A percentile compares a stretch with the other conserved stretches of the same genome.
These are phyloP conservation scores for Hexactinellida sp. DNA, from an alignment of 37 sponge, comb jelly and placozoan genomes.

Conservation along the genomic window DNA sequence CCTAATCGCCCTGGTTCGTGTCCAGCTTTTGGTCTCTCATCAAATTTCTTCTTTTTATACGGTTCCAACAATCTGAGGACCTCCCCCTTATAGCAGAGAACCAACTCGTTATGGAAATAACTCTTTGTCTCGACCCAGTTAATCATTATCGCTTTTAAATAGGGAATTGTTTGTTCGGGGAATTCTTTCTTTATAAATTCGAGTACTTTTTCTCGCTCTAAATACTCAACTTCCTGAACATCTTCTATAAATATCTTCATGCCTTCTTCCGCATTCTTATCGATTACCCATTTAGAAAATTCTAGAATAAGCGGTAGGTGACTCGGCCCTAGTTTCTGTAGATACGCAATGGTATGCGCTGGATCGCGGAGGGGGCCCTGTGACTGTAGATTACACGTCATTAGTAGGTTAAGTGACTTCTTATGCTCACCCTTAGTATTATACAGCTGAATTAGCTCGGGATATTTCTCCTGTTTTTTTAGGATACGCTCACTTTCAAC, in stretches of 20 bases:
- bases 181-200: not conserved
- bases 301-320: conserved; percentile 35
- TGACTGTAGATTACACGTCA: not conserved
- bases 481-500: conserved; percentile 56
- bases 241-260: conserved; percentile 72
- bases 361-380: conserved; percentile 37
- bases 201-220: conserved; percentile 48
- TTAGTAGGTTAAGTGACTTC: conserved; percentile 17
- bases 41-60: not conserved
- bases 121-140: conserved; percentile 38
- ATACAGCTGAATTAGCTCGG: conserved; percentile 70
- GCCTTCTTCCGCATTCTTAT: conserved; percentile 25
- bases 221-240: conserved; percentile 33
- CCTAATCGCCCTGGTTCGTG: conserved; percentile 57
- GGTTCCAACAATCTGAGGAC: not conserved
- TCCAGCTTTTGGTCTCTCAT: conserved; percentile 42
- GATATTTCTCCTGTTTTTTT: conserved; percentile 27
- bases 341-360: conserved; percentile 46
- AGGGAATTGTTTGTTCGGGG: conserved; percentile 28
- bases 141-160: conserved; percentile 61
- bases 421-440: conserved; percentile 41
- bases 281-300: conserved; percentile 58
- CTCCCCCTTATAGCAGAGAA: conserved; percentile 31
- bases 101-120: conserved; percentile 47
- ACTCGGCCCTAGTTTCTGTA: conserved; percentile 49